Percentiles rank a stretch among this genome's conserved stretches.
Conservation (phyloP, 2,113 vertebrate species). For the Pachypanchax playfairii region DNA sequence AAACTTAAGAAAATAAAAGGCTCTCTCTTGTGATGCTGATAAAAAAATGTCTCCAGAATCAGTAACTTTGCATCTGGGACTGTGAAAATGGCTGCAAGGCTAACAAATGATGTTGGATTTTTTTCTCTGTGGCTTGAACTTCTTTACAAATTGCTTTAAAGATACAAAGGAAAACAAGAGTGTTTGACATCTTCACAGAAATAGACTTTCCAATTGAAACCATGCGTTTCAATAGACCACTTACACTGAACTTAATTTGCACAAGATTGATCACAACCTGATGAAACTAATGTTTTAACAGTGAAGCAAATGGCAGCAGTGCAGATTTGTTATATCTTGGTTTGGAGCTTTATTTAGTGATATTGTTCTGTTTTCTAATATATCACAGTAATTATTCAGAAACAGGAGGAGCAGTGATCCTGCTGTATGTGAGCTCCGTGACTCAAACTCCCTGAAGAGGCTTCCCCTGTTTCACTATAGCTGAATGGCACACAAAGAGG, state of each 20-base stretch:
- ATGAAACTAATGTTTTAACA: slow-evolving; percentile 37
- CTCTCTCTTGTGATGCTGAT: slow-evolving; percentile 7
- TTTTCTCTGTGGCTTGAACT: slow-evolving; percentile 9
- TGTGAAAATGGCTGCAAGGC: too few species aligned
- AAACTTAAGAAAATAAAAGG: slow-evolving; percentile 7
- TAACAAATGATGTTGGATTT: slow-evolving; percentile 9
- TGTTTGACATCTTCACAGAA: slow-evolving; percentile 30
- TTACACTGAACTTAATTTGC: slow-evolving; percentile 23
- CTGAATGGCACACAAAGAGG: slow-evolving; percentile 82
- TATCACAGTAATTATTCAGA: slow-evolving; percentile 11
- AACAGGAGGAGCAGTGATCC: slow-evolving; percentile 23
- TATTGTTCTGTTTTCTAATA: slow-evolving; percentile 24
- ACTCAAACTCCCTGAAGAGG: slow-evolving; percentile 55
- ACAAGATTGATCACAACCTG: slow-evolving; percentile 47
- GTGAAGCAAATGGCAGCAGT: slow-evolving; percentile 11
- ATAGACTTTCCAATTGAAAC: too few species aligned
- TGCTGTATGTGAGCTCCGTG: slow-evolving; percentile 43
- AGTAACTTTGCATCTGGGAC: too few species aligned
- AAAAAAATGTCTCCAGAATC: slow-evolving; percentile 4
- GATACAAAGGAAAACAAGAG: slow-evolving; percentile 30
- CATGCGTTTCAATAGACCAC: slow-evolving; percentile 42
- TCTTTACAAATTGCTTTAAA: slow-evolving; percentile 36
- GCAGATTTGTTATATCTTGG: slow-evolving; percentile 22
- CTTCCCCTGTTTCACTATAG: slow-evolving; percentile 74
- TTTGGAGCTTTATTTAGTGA: slow-evolving; percentile 22